Conservation (phyloP, 1,140 invertebrate genomes). For the Drosophila albomicans region DNA sequence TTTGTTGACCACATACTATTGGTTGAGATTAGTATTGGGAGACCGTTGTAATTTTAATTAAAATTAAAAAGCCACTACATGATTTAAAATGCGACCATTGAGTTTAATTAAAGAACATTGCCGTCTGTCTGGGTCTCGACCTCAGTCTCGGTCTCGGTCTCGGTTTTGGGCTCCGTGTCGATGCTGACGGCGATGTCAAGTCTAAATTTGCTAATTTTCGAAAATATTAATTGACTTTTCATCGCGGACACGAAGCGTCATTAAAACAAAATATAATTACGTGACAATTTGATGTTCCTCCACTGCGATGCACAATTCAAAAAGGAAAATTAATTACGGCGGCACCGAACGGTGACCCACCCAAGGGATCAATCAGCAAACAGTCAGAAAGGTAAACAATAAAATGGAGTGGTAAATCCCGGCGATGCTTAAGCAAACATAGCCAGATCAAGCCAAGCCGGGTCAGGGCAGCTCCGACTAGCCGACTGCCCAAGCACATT, state of each 20-base stretch:
- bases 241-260: slow-evolving; percentile 67
- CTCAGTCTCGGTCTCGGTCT: background rate
- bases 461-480: background rate
- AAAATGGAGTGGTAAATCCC: slow-evolving; percentile 50
- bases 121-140: background rate
- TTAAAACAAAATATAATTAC: slow-evolving; percentile 82
- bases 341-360: slow-evolving; percentile 30
- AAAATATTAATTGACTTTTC: slow-evolving; percentile 82
- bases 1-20: background rate
- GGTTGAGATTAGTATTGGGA: background rate
- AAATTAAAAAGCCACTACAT: slow-evolving; percentile 78
- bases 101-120: slow-evolving; percentile 60
- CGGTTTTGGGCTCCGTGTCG: background rate
- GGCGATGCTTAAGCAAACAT: slow-evolving; percentile 66
- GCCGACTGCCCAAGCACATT: background rate
- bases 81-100: slow-evolving; percentile 58
- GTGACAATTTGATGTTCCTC: slow-evolving; percentile 77
- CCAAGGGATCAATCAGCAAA: slow-evolving; percentile 80
- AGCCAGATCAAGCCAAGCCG: slow-evolving; percentile 14
- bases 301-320: slow-evolving; percentile 47
- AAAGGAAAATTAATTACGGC: slow-evolving; percentile 74
- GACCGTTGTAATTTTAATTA: slow-evolving; percentile 59
- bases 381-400: slow-evolving; percentile 77
- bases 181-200: slow-evolving; percentile 32
- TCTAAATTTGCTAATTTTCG: slow-evolving; percentile 64